Evolutionary conservation across 2,797 vertebrate species (phyloP).

Genomic region (Coluber constrictor): DNA sequence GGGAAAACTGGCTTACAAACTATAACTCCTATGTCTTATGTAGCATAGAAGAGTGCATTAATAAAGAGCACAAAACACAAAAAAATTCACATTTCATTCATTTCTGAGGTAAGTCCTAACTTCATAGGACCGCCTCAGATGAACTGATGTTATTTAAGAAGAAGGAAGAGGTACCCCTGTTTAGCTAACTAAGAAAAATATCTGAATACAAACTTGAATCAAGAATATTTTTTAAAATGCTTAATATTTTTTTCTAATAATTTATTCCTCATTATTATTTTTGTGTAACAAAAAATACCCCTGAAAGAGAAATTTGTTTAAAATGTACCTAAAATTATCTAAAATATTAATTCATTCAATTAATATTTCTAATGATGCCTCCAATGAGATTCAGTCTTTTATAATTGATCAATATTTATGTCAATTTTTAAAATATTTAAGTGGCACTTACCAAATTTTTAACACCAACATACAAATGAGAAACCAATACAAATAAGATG

Average conservation of each 20-base stretch:
- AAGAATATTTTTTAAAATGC: neutral
- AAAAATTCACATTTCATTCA: neutral
- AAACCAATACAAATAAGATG: neutral
- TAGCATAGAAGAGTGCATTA: neutral
- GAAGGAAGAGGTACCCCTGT: neutral
- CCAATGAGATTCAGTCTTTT: neutral
- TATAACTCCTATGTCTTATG: neutral
- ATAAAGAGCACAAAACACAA: neutral
- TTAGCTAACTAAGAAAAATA: neutral
- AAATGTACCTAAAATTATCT: neutral
- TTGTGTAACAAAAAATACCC: neutral
- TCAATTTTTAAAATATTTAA: neutral
- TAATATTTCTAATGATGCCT: neutral
- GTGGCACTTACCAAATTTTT: neutral
- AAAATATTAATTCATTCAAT: neutral
- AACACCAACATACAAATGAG: neutral
- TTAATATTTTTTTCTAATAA: neutral
- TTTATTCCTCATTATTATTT: neutral
- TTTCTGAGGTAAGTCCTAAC: neutral
- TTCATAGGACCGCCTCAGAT: neutral
- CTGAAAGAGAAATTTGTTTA: neutral
- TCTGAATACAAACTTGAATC: neutral
- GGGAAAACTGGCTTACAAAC: neutral
- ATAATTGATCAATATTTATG: neutral
- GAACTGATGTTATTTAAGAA: neutral